phyloP scores from a whole-genome alignment of 2,888 invertebrate genomes.

The Aphrophora alni region DNA sequence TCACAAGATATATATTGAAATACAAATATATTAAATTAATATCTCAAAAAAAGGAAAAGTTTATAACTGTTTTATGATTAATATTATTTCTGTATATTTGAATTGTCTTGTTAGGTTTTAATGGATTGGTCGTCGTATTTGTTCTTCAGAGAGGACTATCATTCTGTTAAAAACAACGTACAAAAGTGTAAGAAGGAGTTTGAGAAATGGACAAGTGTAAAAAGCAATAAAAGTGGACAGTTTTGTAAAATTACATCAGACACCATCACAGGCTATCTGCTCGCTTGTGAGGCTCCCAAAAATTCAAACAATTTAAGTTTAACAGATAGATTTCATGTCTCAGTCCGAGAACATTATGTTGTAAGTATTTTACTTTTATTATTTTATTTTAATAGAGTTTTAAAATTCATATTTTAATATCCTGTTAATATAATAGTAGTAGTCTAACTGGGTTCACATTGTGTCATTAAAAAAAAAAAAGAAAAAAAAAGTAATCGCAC shows the following conservation, averaged over 20 bases:
- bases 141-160: constrained; percentile 37
- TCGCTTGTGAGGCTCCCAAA: constrained; percentile 40
- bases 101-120: constrained; percentile 21
- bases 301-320: constrained; percentile 30
- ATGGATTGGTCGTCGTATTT: constrained; percentile 36
- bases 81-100: background rate
- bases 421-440: too few relatives aligned
- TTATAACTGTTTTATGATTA: too few relatives aligned
- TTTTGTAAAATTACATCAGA: constrained; percentile 3
- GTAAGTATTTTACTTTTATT: constrained; percentile 30
- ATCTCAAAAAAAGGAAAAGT: too few relatives aligned
- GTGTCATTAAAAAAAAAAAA: too few relatives aligned
- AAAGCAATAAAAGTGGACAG: background rate
- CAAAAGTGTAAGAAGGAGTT: constrained; percentile 30
- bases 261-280: constrained; percentile 42
- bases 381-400: background rate
- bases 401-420: too few relatives aligned
- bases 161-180: constrained; percentile 22
- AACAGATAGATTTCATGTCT: constrained; percentile 43
- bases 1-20: too few relatives aligned
- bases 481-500: too few relatives aligned
- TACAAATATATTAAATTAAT: too few relatives aligned
- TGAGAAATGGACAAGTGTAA: constrained; percentile 22
- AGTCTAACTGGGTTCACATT: too few relatives aligned
- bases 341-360: constrained; percentile 44